Base-by-base conservation (phyloP, 2,888 invertebrate genomes). In the Ophion ventricosus region DNA sequence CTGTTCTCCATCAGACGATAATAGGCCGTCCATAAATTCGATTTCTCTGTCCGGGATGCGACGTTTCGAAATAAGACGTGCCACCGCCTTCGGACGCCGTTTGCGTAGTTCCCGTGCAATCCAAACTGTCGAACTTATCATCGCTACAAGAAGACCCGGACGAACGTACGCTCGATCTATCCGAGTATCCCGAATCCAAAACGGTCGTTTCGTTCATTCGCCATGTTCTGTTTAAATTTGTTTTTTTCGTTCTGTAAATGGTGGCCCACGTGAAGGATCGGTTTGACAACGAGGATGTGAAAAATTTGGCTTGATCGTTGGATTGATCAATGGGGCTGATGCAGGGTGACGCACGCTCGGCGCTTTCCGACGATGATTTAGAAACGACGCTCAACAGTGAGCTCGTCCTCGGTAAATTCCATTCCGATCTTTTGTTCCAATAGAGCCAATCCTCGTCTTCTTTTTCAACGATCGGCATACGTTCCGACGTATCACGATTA, bases 141-240 rank as follows among this genome's bases (percentile, higher is more conserved):
- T 72, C 56, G 20, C 59, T 70, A 43, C 66, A 79, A 14, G 78
- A 74, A 1, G 77, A 84, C 23, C n/a, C 35, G 5, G 70, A 74
- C 0, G 82, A 86, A 4, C 76, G 80, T n/a, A 49, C 73, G 8
- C 72, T 81, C 2, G 89, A 90, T 43, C 74, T 85, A 49, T 90
- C 91, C 0, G 90, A 90, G 56, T 89, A 91, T 0, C 91, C 91
- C 0, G 90, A 90, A 61, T 91, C 90, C 17, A 86, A 73, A 1
- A 89, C 66, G 0, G 76, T 81, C 2, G 88, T 87, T 67, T 90
- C 89, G 26, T 88, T 88, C 61, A 89, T 88, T 14, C 85, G 84
- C 49, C 86, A 87, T 4, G 88, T 49, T 3, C 66, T 56, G 1
- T 78, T 66, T 0, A 59, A 0, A 20, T 61, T 17, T 1, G 66